Percentiles rank a stretch among this genome's conserved stretches.
These are phyloP conservation scores for Myripristis jacobus DNA, from an alignment of 2,797 vertebrate species.

Conservation along the genomic window DNA sequence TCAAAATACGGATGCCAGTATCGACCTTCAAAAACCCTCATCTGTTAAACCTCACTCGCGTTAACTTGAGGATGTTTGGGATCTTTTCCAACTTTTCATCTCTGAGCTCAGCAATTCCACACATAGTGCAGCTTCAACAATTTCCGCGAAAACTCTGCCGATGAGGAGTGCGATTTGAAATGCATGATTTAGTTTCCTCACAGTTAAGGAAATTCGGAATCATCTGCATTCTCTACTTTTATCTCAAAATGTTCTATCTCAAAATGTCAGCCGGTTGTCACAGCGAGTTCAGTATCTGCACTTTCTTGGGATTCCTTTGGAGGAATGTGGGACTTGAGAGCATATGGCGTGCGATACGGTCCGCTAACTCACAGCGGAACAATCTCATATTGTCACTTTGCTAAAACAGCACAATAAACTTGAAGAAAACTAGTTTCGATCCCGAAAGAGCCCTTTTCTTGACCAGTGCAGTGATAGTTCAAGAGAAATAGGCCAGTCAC, in stretches of 20 bases:
- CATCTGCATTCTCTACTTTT: neutral
- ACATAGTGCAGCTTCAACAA: neutral
- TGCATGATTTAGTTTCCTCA: neutral
- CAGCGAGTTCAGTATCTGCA: neutral
- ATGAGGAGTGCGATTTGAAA: neutral
- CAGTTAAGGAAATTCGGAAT: neutral
- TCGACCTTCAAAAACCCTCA: too few species aligned
- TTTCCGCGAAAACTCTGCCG: neutral
- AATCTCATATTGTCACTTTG: neutral
- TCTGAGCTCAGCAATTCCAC: neutral
- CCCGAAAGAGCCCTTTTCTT: neutral
- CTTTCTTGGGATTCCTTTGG: neutral
- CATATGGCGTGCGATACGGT: neutral
- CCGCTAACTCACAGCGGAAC: neutral
- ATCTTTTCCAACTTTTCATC: neutral
- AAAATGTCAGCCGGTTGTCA: neutral
- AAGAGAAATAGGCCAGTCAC: neutral
- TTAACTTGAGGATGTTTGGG: too few species aligned
- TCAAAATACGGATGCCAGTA: too few species aligned
- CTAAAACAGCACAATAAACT: neutral
- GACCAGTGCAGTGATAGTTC: neutral
- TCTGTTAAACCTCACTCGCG: too few species aligned
- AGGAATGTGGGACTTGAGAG: neutral
- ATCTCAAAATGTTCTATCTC: neutral
- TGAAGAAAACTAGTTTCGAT: slow-evolving; percentile 1